phyloP scores from a whole-genome alignment of 2,888 invertebrate species.

The Dorcus hopei region DNA sequence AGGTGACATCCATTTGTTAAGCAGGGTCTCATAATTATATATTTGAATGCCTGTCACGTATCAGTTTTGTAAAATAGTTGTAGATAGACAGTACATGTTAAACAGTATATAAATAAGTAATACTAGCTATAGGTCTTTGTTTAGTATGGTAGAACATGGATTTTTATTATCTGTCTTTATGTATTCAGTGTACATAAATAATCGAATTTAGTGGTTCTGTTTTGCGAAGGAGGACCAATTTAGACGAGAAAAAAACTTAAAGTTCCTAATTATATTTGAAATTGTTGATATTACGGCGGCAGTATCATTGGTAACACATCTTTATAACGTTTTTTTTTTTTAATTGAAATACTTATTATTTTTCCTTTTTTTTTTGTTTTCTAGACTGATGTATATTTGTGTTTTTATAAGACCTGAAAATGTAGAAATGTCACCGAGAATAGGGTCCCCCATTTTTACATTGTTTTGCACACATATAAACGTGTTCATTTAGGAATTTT shows the following conservation, averaged over 20 bases:
- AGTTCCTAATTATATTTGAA: conserved; percentile 43
- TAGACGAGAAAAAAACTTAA: conserved; percentile 38
- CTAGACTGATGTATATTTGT: conserved; percentile 34
- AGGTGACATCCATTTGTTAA: conserved; percentile 47
- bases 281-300: conserved; percentile 27
- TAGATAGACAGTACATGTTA: conserved; percentile 36
- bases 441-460: conserved; percentile 37
- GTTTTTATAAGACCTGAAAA: conserved; percentile 28
- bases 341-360: conserved; percentile 11
- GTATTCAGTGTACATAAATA: conserved; percentile 40
- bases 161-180: conserved; percentile 29
- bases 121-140: conserved; percentile 36
- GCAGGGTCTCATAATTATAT: conserved; percentile 52
- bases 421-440: conserved; percentile 34
- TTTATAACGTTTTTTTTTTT: conserved; percentile 9
- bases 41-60: conserved; percentile 46
- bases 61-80: conserved; percentile 33
- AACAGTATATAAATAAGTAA: conserved; percentile 8
- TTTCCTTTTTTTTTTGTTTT: conserved; percentile 26
- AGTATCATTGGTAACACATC: conserved; percentile 17
- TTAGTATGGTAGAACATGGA: conserved; percentile 37
- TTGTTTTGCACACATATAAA: conserved; percentile 20
- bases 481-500: neutral
- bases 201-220: conserved; percentile 39
- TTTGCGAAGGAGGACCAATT: conserved; percentile 45